phyloP scores from a whole-genome alignment of 2,888 invertebrate species.

The Beris chalybata region DNA sequence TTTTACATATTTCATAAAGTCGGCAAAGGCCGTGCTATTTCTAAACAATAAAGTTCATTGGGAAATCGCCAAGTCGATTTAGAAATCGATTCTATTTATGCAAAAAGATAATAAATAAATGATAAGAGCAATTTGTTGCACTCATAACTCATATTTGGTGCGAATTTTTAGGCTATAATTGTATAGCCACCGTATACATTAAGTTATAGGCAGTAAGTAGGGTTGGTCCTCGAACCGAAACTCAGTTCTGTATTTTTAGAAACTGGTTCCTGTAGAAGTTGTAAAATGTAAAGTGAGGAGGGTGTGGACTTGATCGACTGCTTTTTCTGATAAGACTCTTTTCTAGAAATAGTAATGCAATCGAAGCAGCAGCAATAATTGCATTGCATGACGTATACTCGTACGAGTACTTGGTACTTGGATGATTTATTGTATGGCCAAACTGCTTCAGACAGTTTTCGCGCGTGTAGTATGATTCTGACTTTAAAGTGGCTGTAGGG shows the following conservation, averaged over 20 bases:
- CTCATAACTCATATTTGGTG: slow-evolving; percentile 3
- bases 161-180: not conserved
- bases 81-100: slow-evolving; percentile 16
- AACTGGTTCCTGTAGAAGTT: slow-evolving; percentile 4
- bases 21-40: slow-evolving; percentile 4
- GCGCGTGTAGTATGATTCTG: slow-evolving; percentile 9
- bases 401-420: slow-evolving; percentile 5
- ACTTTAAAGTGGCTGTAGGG: slow-evolving; percentile 17
- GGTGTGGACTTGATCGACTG: slow-evolving; percentile 26
- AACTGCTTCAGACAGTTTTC: slow-evolving; percentile 5
- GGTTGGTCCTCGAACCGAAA: not conserved
- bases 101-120: slow-evolving; percentile 13
- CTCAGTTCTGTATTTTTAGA: not conserved
- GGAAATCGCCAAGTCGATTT: slow-evolving; percentile 16
- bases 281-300: slow-evolving; percentile 13
- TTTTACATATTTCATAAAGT: not conserved
- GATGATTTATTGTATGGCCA: slow-evolving; percentile 23
- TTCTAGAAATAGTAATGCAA: slow-evolving; percentile 1
- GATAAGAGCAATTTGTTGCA: slow-evolving; percentile 19
- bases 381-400: not conserved
- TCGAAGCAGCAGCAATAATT: not conserved
- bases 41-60: slow-evolving; percentile 20
- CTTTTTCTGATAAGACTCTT: slow-evolving; percentile 27
- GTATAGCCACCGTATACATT: no score
- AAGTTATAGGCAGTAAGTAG: not conserved